Evolutionary conservation across 2,888 invertebrate species (phyloP).

Genomic region (Germaria angustata): DNA sequence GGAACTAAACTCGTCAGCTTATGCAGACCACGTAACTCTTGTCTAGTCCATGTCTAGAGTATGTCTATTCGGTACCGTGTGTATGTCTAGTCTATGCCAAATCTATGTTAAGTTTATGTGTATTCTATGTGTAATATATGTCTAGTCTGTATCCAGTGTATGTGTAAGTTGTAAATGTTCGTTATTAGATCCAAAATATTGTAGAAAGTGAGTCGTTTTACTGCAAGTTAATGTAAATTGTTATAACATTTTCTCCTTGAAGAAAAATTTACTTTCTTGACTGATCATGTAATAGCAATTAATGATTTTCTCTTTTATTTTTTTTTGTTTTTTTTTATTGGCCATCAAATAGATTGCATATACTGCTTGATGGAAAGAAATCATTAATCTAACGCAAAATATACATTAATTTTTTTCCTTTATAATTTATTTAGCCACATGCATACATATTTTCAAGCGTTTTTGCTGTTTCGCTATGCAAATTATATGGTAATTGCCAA

Average conservation of each 20-base stretch:
- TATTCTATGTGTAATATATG: too few species aligned
- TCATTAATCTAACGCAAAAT: neutral
- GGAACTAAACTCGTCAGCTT: too few species aligned
- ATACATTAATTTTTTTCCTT: neutral
- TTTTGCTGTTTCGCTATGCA: neutral
- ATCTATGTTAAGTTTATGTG: too few species aligned
- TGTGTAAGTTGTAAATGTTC: neutral
- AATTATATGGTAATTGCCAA: conserved; percentile 21
- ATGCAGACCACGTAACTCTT: too few species aligned
- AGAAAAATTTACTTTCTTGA: neutral
- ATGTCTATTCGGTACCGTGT: too few species aligned
- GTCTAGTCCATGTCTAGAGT: too few species aligned
- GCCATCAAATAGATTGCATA: neutral
- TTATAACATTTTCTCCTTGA: neutral
- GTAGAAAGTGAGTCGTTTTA: neutral
- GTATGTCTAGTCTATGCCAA: too few species aligned
- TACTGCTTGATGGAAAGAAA: neutral
- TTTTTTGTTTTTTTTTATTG: neutral
- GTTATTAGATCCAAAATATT: too few species aligned
- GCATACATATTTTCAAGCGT: neutral
- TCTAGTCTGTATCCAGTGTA: neutral
- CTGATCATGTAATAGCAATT: neutral
- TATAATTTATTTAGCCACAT: neutral
- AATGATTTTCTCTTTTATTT: neutral
- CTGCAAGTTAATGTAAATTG: neutral